Percentiles rank a stretch among this genome's conserved stretches.
These are phyloP conservation scores for Xenotilapia caudafasciata DNA, from an alignment of 2,113 vertebrate genomes.

Conservation along the genomic window DNA sequence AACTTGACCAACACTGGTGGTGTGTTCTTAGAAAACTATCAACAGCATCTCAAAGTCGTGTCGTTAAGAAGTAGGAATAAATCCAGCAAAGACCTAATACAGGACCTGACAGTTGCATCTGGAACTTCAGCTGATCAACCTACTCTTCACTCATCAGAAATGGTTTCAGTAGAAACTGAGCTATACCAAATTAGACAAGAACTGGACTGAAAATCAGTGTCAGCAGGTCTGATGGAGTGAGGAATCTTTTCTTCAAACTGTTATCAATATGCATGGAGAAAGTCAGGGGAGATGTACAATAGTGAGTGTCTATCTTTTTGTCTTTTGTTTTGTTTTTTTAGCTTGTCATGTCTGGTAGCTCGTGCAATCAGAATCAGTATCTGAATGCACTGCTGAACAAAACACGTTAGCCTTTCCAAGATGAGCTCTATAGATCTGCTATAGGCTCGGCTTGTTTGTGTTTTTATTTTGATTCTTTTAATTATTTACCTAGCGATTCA, in stretches of 20 bases:
- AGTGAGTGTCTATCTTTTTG: neutral
- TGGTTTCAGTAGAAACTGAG: neutral
- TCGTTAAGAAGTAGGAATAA: neutral
- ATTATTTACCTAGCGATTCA: neutral
- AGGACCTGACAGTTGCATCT: neutral
- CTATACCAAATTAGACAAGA: neutral
- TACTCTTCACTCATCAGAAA: neutral
- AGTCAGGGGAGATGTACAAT: neutral
- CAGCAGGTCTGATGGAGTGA: neutral
- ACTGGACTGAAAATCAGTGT: neutral
- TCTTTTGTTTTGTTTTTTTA: neutral
- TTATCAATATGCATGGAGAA: fast-evolving
- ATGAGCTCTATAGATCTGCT: neutral
- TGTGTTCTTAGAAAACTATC: fast-evolving
- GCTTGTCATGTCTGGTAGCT: neutral
- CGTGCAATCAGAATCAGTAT: neutral
- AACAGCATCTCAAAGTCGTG: neutral
- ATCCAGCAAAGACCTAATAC: fast-evolving
- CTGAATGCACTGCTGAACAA: neutral
- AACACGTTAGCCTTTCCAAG: neutral
- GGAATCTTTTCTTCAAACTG: neutral
- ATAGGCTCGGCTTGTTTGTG: neutral
- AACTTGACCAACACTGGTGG: neutral
- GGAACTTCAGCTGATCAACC: fast-evolving
- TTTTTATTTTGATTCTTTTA: neutral